A percentile compares a stretch with the other conserved stretches of the same genome.
phyloP scores from a whole-genome alignment of 2,888 invertebrate species.

The Dexiosoma caninum region DNA sequence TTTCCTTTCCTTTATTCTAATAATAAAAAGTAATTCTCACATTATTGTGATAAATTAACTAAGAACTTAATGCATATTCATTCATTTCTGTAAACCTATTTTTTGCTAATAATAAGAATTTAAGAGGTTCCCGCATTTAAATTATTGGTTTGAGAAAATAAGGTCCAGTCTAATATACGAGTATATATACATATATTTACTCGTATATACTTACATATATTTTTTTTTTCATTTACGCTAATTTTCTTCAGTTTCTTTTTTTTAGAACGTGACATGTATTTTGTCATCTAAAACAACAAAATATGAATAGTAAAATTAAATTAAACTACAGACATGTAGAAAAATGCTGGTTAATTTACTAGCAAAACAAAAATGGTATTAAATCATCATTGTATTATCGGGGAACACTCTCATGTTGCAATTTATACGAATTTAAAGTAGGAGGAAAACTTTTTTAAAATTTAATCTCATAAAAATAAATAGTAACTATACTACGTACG shows the following conservation, averaged over 20 bases:
- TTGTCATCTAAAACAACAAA: slow-evolving; percentile 35
- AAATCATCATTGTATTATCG: slow-evolving; percentile 38
- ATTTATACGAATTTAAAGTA: slow-evolving; percentile 31
- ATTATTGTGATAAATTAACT: too few species aligned
- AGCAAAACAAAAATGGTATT: slow-evolving; percentile 15
- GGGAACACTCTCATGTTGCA: not conserved
- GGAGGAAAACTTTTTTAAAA: slow-evolving; percentile 9
- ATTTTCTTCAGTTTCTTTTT: slow-evolving; percentile 13
- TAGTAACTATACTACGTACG: too few species aligned
- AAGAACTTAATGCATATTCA: too few species aligned
- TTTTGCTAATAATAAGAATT: too few species aligned
- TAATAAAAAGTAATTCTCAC: too few species aligned
- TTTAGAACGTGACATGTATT: slow-evolving; percentile 48
- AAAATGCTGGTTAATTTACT: not conserved
- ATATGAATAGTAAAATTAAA: slow-evolving; percentile 35
- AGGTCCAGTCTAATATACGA: too few species aligned
- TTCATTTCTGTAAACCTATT: too few species aligned
- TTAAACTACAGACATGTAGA: slow-evolving; percentile 25
- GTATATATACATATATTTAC: too few species aligned
- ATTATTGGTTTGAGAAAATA: too few species aligned
- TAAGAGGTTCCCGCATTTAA: too few species aligned
- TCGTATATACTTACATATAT: too few species aligned
- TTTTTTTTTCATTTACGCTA: slow-evolving; percentile 1
- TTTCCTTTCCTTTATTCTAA: too few species aligned
- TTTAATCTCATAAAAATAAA: slow-evolving; percentile 11